Conservation (phyloP, 37 sponge, comb jelly and placozoan genomes). For the Ianthella basta region DNA sequence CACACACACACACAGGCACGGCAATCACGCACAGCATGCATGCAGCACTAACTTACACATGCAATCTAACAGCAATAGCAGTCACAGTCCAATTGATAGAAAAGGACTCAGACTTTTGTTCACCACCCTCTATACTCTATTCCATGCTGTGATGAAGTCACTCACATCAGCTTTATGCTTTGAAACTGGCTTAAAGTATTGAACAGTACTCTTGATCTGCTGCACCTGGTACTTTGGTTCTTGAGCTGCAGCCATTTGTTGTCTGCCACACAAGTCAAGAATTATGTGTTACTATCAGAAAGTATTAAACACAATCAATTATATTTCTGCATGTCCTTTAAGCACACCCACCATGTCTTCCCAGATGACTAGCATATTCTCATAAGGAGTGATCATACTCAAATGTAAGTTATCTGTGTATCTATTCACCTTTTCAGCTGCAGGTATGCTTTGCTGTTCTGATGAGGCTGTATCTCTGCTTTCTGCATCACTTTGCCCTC, state of each 20-base stretch:
- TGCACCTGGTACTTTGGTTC: conserved; percentile 63
- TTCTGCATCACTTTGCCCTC: conserved; percentile 87
- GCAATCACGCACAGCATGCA: no score
- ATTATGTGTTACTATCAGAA: background rate
- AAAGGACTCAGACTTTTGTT: no score
- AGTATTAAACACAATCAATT: background rate
- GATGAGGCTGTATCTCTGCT: conserved; percentile 82
- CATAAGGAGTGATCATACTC: no score
- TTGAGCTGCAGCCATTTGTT: conserved; percentile 69
- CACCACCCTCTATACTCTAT: no score
- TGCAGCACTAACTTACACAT: no score
- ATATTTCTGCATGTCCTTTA: background rate
- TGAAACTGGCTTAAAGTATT: conserved; percentile 43
- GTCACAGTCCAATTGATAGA: no score
- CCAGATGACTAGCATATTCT: no score
- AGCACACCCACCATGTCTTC: background rate
- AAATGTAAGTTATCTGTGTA: no score
- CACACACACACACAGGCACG: no score
- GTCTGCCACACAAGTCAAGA: conserved; percentile 35
- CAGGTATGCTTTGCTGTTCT: conserved; percentile 63
- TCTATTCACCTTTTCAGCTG: conserved; percentile 70
- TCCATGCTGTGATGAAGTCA: conserved; percentile 2
- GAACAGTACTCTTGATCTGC: conserved; percentile 44
- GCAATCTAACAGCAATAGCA: no score
- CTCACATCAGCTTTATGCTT: conserved; percentile 54